Percentiles rank a stretch among this genome's conserved stretches.
Conservation (phyloP, 2,888 invertebrate species). For the Eumerus sabulonum region DNA sequence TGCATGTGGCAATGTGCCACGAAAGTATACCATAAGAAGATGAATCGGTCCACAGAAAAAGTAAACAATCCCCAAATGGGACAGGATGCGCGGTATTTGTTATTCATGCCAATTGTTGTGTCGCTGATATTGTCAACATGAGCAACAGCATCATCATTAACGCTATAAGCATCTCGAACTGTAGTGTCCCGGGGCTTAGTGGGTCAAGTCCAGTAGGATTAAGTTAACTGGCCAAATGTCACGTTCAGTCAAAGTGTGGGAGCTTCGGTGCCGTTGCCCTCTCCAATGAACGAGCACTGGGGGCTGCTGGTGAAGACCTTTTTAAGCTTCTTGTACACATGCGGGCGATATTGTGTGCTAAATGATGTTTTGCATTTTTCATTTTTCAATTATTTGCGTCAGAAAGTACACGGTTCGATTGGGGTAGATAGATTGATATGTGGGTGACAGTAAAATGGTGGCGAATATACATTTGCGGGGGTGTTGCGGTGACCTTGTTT, state of each 20-base stretch:
- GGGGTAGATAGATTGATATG: slow-evolving; percentile 1
- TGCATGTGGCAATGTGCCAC: not conserved
- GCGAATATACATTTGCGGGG: too few relatives aligned
- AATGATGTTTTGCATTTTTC: slow-evolving; percentile 20
- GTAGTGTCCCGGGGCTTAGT: slow-evolving; percentile 52
- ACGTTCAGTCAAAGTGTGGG: slow-evolving; percentile 59
- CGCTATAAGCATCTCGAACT: slow-evolving; percentile 46
- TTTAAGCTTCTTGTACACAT: slow-evolving; percentile 49
- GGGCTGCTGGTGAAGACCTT: slow-evolving; percentile 1
- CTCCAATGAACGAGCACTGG: slow-evolving; percentile 38
- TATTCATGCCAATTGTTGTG: slow-evolving; percentile 48
- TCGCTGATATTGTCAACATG: not conserved
- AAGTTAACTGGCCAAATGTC: slow-evolving; percentile 58
- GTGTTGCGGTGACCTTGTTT: not conserved
- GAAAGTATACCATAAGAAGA: not conserved
- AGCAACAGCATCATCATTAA: slow-evolving; percentile 2
- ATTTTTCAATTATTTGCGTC: slow-evolving; percentile 28
- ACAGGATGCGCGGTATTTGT: slow-evolving; percentile 31
- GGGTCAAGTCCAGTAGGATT: slow-evolving; percentile 60
- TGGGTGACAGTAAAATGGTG: not conserved
- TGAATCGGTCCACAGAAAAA: not conserved
- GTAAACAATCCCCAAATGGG: slow-evolving; percentile 45
- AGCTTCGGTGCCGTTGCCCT: slow-evolving; percentile 27
- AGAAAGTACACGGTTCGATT: slow-evolving; percentile 18
- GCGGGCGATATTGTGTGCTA: slow-evolving; percentile 24